Evolutionary conservation across 2,797 vertebrate genomes (phyloP).

Genomic region (Tachyglossus aculeatus): DNA sequence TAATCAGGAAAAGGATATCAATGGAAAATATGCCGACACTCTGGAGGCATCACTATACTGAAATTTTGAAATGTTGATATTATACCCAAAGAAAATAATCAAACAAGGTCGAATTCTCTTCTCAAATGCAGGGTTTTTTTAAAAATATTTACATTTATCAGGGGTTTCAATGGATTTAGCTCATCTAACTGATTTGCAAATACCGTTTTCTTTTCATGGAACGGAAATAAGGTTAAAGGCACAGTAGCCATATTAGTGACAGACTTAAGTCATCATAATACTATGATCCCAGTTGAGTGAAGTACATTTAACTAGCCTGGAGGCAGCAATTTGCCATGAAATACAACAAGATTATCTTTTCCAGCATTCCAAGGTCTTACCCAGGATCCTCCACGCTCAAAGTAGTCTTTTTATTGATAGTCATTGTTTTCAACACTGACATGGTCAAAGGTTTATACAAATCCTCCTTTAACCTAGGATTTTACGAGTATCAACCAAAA

Average conservation of each 20-base stretch:
- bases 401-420: conserved; percentile 48
- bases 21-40: too few species aligned
- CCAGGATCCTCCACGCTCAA: conserved; percentile 38
- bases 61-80: too few species aligned
- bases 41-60: too few species aligned
- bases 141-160: too few species aligned
- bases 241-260: background rate
- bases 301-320: conserved; percentile 4
- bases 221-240: conserved; percentile 1
- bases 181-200: too few species aligned
- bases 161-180: too few species aligned
- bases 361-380: background rate
- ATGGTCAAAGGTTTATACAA: conserved; percentile 28
- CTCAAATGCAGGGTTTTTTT: too few species aligned
- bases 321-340: conserved; percentile 46
- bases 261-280: background rate
- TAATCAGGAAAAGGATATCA: too few species aligned
- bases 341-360: conserved; percentile 37
- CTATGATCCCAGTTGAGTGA: background rate
- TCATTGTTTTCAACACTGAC: conserved; percentile 41
- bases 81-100: too few species aligned
- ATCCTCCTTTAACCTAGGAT: conserved; percentile 39
- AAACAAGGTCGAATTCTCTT: too few species aligned
- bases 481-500: conserved; percentile 37
- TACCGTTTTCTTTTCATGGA: background rate